Evolutionary conservation across 2,797 vertebrate genomes (phyloP).

Genomic region (Clarias fuscus): DNA sequence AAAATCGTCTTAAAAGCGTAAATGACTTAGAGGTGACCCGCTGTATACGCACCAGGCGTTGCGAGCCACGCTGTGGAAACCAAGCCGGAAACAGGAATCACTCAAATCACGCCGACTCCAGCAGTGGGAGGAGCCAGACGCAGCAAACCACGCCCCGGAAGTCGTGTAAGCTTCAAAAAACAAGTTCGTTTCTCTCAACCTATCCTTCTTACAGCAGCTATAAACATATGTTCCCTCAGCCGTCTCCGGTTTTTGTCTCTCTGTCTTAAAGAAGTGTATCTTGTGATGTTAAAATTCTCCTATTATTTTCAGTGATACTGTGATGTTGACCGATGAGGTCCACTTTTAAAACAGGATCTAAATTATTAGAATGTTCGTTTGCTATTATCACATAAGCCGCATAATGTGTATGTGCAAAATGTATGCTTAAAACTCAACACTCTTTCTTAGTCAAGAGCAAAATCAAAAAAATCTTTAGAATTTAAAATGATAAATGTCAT

Average conservation of each 20-base stretch:
- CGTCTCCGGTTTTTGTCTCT: not conserved
- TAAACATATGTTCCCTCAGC: not conserved
- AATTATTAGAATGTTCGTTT: too few relatives aligned
- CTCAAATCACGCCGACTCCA: not conserved
- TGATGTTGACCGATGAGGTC: too few relatives aligned
- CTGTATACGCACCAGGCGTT: not conserved
- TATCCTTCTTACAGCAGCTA: not conserved
- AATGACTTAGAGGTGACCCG: conserved; percentile 6
- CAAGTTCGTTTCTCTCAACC: not conserved
- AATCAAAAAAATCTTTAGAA: not conserved
- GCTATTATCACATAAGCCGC: too few relatives aligned
- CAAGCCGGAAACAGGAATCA: not conserved
- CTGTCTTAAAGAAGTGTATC: not conserved
- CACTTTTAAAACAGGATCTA: too few relatives aligned
- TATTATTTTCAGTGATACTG: too few relatives aligned
- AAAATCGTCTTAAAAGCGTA: not conserved
- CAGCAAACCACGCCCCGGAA: conserved; percentile 16
- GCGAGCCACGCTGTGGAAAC: not conserved
- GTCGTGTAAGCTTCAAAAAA: not conserved
- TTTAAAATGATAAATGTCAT: not conserved
- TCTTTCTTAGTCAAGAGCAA: too few relatives aligned
- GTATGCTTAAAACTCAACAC: too few relatives aligned
- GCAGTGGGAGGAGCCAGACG: not conserved
- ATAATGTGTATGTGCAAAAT: too few relatives aligned
- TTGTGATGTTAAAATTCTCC: too few relatives aligned